Conservation (phyloP, 2,888 invertebrate genomes). For the Perdita meconis region DNA sequence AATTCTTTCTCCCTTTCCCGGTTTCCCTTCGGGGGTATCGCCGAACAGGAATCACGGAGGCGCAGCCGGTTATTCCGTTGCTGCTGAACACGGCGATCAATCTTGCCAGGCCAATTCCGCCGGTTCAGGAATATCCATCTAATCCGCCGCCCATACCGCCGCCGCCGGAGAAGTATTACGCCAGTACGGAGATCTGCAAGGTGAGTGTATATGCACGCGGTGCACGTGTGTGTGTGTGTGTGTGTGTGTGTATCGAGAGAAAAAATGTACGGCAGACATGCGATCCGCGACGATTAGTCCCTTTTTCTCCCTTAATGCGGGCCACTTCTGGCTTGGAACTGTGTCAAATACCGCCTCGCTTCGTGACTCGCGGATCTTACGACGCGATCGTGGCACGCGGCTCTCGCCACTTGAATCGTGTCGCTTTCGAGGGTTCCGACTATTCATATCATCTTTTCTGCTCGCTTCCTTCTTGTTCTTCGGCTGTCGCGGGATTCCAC, state of each 20-base stretch:
- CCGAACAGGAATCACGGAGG: constrained; percentile 76
- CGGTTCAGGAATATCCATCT: constrained; percentile 81
- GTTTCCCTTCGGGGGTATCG: constrained; percentile 29
- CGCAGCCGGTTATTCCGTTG: constrained; percentile 81
- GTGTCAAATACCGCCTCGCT: constrained; percentile 58
- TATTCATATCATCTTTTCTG: constrained; percentile 17
- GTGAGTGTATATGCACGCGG: constrained; percentile 79
- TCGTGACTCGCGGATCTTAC: constrained; percentile 64
- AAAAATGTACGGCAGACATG: constrained; percentile 69
- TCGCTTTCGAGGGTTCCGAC: constrained; percentile 30
- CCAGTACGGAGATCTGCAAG: constrained; percentile 88
- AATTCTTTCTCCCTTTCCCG: constrained; percentile 50
- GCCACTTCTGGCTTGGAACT: constrained; percentile 59
- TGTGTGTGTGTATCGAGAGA: too few relatives aligned
- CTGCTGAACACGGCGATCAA: constrained; percentile 81
- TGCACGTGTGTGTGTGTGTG: too few relatives aligned
- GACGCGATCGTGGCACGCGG: constrained; percentile 49
- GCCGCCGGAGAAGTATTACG: constrained; percentile 89
- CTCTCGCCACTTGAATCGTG: constrained; percentile 34
- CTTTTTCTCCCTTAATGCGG: constrained; percentile 55
- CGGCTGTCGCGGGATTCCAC: background rate
- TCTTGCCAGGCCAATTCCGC: constrained; percentile 80
- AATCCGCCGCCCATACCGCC: constrained; percentile 88
- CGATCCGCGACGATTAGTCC: constrained; percentile 69
- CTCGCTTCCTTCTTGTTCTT: constrained; percentile 24